A percentile compares a stretch with the other conserved stretches of the same genome.
These are phyloP conservation scores for Paramuricea clavata DNA, from an alignment of 92 coral and sea anemone species.

Conservation along the genomic window DNA sequence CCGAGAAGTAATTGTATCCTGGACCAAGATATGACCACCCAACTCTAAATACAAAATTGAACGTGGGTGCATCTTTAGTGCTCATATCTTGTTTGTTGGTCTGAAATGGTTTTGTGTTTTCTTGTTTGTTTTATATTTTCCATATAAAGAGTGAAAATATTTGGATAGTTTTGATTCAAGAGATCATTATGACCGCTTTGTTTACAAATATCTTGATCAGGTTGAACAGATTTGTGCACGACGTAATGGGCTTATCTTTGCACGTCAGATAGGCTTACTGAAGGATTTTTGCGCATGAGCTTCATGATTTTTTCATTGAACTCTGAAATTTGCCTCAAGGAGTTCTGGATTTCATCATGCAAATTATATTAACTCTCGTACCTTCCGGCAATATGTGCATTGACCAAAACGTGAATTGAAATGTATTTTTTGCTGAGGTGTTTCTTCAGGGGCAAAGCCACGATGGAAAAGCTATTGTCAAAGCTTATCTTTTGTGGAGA, in stretches of 20 bases:
- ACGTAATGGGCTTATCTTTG: slow-evolving; percentile 51
- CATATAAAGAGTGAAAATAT: not conserved
- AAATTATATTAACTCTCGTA: not conserved
- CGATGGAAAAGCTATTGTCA: slow-evolving; percentile 35
- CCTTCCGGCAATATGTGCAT: slow-evolving; percentile 8
- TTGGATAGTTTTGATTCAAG: not conserved
- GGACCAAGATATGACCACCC: not conserved
- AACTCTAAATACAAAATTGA: not conserved
- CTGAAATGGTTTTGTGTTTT: not conserved
- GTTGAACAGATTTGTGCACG: slow-evolving; percentile 28
- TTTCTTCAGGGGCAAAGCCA: not conserved
- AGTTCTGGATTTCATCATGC: not conserved
- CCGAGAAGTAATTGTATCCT: not conserved
- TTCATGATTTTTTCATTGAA: slow-evolving; percentile 7
- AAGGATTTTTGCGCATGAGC: slow-evolving; percentile 31
- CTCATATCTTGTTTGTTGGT: not conserved
- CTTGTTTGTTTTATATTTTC: not conserved
- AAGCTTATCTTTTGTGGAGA: slow-evolving; percentile 39
- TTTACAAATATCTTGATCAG: slow-evolving; percentile 40
- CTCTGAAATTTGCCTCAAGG: not conserved
- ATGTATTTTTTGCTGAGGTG: slow-evolving; percentile 7
- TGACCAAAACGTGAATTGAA: not conserved
- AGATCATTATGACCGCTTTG: slow-evolving; percentile 33
- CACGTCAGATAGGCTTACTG: slow-evolving; percentile 57
- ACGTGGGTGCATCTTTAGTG: not conserved